Base-by-base conservation (phyloP, 92 coral and sea anemone genomes). In the Epizoanthus rinbou region DNA sequence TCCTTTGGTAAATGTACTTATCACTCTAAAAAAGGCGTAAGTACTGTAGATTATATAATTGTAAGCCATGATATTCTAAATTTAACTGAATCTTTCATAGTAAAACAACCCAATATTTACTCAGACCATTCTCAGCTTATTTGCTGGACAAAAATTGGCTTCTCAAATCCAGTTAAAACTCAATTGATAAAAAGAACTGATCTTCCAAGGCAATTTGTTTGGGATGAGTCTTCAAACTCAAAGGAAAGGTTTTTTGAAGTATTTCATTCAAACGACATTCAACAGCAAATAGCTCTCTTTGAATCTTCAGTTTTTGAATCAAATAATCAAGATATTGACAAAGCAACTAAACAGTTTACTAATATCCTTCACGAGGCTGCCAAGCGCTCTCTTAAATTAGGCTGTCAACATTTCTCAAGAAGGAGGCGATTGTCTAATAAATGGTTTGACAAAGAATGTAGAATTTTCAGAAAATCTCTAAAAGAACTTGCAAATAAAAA, bases 1-100 rank as follows among this genome's bases (percentile, higher is more conserved):
- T 85, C 88, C 18, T 64, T 76, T 31, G 84, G 84, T 3, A 85
- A 54, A 57, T 57, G 54, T 67, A 79, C 85, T 56, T 86, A 8
- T 39, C 80, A 79, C 35, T 80, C 58, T 19, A 45, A 64, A 16
- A 57, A 67, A 62, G 89, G 85, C 37, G 62, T 66, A 19, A 79
- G 80, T 17, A 68, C 73, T 22, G 66, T 53, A 18, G 88, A 85
- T n/a, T 79, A 86, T 33, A 16, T 86, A 6, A 71, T 86, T 69
- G 85, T 58, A 7, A 79, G 80, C 17, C 21, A 57, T 57, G 62
- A 57, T n/a, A 57, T 57, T 57, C 21, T 57, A 15, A 15, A 15
- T 57, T 57, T 57, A 57, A n/a, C 6, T 57, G 62, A 57, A n/a
- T 15, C 18, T n/a, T 57, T 57, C 62, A 57, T 57, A 15, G 62